Evolutionary conservation across 2,888 invertebrate species (phyloP), one percentile per base, ranked within the genome.

Genomic region (Synanthedon tipuliformis): DNA sequence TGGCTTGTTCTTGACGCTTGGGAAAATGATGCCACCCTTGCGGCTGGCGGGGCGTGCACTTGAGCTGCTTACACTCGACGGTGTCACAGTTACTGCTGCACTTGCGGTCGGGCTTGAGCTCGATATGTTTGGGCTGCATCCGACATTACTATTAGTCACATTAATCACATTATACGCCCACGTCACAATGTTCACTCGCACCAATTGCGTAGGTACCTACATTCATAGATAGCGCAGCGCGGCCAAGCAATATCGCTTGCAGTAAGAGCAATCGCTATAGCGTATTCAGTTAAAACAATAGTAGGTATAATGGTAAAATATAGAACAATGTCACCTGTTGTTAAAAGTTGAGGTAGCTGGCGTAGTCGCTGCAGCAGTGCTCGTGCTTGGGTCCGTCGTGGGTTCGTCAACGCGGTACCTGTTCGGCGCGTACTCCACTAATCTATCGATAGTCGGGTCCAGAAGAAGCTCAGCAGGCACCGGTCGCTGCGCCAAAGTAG

Each of bases 1-100:
- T 18, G 96, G 95, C 66, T 96, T 96, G 78, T 95, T 95, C 82
- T 95, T 95, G 52, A 95, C 94, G 73, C 95, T 95, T 10, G 96
- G 96, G 82, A 96, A 96, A 75, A 96, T 95, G 65, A 96, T 92
- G 55, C 94, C 94, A 45, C 94, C 93, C 79, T 94, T 95, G 59
- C 94, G 89, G 55, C 71, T 77, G 60, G 74, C 60, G 55, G 81
- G 76, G 52, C 90, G 89, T 48, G 89, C 79, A 51, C 81, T 80
- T n/a, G 83, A 75, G 59, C 61, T 59, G 54, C 64, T 68, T 34
- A 54, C 52, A 78, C 57, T 80, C 75, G 53, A 80, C 62, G 53
- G 72, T 73, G 67, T 67, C 54, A 71, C 67, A 51, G 85, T 78
- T 62, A 80, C 80, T 51, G 85, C 77, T 58, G 75, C 78, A 53